Evolutionary conservation across 2,888 invertebrate species (phyloP), one percentile per base, ranked within the genome.

Genomic region (Bellardia pandia): DNA sequence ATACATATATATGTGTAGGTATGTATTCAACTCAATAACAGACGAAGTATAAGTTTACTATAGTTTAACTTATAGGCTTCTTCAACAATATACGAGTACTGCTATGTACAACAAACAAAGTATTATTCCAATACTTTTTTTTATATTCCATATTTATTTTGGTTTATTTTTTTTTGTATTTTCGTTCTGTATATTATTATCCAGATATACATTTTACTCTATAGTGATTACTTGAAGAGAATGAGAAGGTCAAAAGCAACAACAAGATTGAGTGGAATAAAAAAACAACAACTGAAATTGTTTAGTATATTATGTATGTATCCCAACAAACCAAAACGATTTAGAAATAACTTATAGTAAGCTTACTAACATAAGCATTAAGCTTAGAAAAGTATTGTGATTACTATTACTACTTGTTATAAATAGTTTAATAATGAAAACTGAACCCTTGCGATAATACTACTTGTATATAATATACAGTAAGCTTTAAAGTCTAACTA

Each of bases 211-310:
- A 75, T 33, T 75, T 69, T 42, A 68, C 33, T 62, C 11, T 42
- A 48, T 45, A 72, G 56, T 68, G 72, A 66, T 64, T 77, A 51
- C 30, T 77, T 53, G 33, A 30, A 45, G 77, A 81, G 78, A 85
- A 84, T 72, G 68, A 87, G 87, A 87, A 85, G 87, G 87, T 87
- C 87, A 87, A 82, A 87, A 87, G 77, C 81, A 85, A 82, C 81
- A 81, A 82, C 75, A 85, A 62, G 53, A 68, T 53, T 51, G 16
- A 77, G 45, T 48, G 64, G 33, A 62, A 71, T 75, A 53, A 7
- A 37, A 64, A 42, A 48, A 76, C 58, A 72, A 66, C 48, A 71
- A 72, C 51, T 77, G 13, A 60, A 85, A 82, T 78, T 82, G 69
- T n/a, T n/a, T n/a, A n/a, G n/a, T n/a, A n/a, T n/a, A n/a, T n/a